Evolutionary conservation across 2,113 vertebrate species (phyloP), one percentile per base, ranked within the genome.

Genomic region (Lycaon pictus): DNA sequence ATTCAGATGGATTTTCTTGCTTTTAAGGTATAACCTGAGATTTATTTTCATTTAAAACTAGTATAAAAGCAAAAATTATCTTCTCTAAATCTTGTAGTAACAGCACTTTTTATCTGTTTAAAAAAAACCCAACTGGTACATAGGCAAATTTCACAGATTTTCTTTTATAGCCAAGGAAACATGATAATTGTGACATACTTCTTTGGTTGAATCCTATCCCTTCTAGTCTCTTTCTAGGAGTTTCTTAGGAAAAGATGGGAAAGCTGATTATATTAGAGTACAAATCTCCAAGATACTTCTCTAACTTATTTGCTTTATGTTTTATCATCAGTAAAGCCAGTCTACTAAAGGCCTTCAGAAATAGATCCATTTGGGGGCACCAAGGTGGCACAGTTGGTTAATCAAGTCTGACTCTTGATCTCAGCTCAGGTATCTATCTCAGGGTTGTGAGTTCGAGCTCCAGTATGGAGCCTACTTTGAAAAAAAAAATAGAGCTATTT

Each of bases 31-130:
- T 86, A 96, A 72, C 77, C 10, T 96, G 76, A 77, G 27, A 74
- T 32, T 92, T 93, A 91, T 71, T 87, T 95, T 88, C n/a, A 90
- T 88, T 96, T 94, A 80, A 95, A 97, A 86, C 37, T 89, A 72
- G 63, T 89, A 23, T 88, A 12, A 88, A 89, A 87, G 27, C 25
- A 77, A 90, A 96, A 94, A 63, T 4, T 55, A 83, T 5, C 6
- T 15, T 72, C 19, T 72, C 43, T 55, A 90, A 76, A 72, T 69
- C 32, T 83, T 96, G 12, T 60, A 27, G 25, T 90, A 72, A 90
- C 92, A 84, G n/a, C 17, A 86, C 7, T 20, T 77, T 90, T 71
- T 97, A 65, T 93, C 43, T 84, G 55, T 93, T 97, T 87, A 48
- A 71, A 97, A 82, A 93, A 22, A 93, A 22, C 6, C 15, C 5